Base-by-base conservation (phyloP, 2,113 vertebrate species). In the Chrysochloris asiatica region DNA sequence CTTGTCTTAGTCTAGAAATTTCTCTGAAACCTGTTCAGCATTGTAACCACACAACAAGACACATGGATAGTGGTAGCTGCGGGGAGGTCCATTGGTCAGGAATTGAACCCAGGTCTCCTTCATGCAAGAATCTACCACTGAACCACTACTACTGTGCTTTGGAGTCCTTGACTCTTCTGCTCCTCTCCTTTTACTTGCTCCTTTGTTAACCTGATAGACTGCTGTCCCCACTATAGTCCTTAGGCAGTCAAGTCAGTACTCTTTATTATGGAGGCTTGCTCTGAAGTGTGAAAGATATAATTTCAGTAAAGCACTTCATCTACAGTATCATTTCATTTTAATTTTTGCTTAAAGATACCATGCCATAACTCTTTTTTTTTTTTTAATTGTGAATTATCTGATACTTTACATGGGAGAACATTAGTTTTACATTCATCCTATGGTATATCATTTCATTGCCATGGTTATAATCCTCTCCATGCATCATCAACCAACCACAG, bases 271-370 rank as follows among this genome's bases (percentile, higher is more conserved):
- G 56, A 45, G 72, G 1, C 10, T 91, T 73, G 45, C 38, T 72
- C 24, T 38, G 16, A 43, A 54, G 10, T 47, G 33, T 30, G 61
- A 83, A 80, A 69, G 69, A 65, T 12, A 65, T 0, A 45, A 56
- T 69, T 89, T 87, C 67, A 81, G 78, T 24, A 54, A 59, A 79
- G 41, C 79, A 38, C 54, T 52, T 45, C 22, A 90, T 85, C 45
- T 8, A 36, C 88, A 80, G 79, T 88, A 85, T 92, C 88, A 91
- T 95, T 80, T 92, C 87, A 61, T 92, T 94, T 89, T 88, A 94
- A 75, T 86, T 92, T 96, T 94, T 94, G 84, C 78, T 89, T 91
- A 92, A 94, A 76, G 90, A 91, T 36, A 77, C 88, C 48, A n/a
- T n/a, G 47, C 87, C 88, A 91, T 85, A 89, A 91, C 95, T 5